A percentile compares a stretch with the other conserved stretches of the same genome.
These are phyloP conservation scores for Ranitomeya imitator DNA, from an alignment of 2,113 vertebrate species.

Conservation along the genomic window DNA sequence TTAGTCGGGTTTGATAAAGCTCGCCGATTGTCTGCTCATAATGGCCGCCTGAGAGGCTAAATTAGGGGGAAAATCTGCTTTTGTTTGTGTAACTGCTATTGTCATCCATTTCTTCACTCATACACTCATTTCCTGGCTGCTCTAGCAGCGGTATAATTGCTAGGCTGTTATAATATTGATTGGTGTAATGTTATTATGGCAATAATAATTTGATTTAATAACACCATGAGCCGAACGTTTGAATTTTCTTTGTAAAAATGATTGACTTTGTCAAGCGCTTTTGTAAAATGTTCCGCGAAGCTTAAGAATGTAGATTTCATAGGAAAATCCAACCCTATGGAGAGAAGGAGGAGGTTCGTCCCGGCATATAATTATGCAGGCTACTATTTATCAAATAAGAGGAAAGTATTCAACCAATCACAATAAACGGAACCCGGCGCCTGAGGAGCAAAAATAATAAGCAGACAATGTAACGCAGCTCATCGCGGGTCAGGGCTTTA, in stretches of 20 bases:
- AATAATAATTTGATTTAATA: constrained; percentile 22
- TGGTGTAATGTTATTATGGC: background rate
- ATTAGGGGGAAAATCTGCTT: constrained; percentile 17
- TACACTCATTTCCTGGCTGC: background rate
- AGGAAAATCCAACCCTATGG: background rate
- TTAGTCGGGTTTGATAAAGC: background rate
- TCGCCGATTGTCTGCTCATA: background rate
- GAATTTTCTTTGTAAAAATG: background rate
- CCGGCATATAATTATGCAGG: too few relatives aligned
- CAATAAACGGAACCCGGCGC: background rate
- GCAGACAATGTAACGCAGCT: background rate
- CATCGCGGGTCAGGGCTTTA: background rate
- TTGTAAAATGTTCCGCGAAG: background rate
- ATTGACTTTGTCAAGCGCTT: constrained; percentile 8
- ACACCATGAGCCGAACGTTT: background rate
- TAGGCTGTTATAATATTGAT: constrained; percentile 2
- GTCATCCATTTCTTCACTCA: background rate
- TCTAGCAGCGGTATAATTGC: constrained; percentile 22
- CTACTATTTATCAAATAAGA: too few relatives aligned
- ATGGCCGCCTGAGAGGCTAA: background rate
- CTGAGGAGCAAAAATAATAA: background rate
- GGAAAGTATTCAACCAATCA: background rate
- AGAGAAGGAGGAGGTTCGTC: background rate
- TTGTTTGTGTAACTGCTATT: constrained; percentile 25
- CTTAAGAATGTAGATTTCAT: background rate